Evolutionary conservation across 2,113 vertebrate species (phyloP).

Genomic region (Meleagris gallopavo): DNA sequence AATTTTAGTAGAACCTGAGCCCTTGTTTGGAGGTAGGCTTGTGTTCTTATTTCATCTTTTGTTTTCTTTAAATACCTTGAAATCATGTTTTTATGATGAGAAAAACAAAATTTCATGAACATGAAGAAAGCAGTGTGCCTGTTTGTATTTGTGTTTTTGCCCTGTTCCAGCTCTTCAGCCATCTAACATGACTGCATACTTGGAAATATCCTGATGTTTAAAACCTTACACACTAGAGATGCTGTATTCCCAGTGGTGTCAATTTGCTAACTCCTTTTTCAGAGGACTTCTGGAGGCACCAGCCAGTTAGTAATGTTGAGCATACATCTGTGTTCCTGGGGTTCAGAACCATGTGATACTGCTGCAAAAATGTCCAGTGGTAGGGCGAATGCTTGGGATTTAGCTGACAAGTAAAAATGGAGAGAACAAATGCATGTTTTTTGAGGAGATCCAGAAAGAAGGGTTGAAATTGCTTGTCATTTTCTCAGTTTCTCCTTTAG

Average conservation of each 20-base stretch:
- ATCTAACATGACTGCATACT: neutral
- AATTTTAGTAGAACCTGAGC: conserved; percentile 97
- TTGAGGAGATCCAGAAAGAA: neutral
- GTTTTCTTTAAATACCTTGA: neutral
- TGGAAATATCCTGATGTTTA: neutral
- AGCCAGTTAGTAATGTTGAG: neutral
- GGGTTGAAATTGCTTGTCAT: neutral
- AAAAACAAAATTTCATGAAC: neutral
- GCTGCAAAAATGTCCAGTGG: neutral
- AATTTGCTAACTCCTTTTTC: neutral
- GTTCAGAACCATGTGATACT: neutral
- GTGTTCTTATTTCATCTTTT: neutral
- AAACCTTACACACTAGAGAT: neutral
- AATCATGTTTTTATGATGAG: neutral
- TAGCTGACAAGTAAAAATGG: neutral
- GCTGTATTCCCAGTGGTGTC: neutral
- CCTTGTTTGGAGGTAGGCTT: conserved; percentile 93
- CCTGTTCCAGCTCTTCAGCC: neutral
- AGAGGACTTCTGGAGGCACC: neutral
- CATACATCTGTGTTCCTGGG: neutral
- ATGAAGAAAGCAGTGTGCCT: neutral
- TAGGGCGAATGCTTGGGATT: neutral
- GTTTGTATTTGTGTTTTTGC: neutral
- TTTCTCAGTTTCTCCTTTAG: neutral
- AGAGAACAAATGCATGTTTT: neutral